These are phyloP conservation scores for Callimorpha dominula DNA, from an alignment of 2,888 invertebrate genomes.

Conservation along the genomic window DNA sequence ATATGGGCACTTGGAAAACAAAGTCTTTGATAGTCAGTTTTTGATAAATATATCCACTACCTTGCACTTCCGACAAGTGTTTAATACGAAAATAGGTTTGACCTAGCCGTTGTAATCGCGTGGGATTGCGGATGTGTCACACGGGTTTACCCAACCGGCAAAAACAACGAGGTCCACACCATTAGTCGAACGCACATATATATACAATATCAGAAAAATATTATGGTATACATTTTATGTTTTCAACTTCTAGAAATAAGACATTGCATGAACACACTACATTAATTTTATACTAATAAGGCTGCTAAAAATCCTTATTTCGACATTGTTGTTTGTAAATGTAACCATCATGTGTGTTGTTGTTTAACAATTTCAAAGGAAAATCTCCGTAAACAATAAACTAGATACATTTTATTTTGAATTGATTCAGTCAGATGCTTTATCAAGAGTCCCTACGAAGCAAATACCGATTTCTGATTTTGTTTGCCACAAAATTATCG, in stretches of 20 bases:
- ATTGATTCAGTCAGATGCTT: background rate
- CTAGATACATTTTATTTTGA: background rate
- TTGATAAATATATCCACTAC: slow-evolving; percentile 38
- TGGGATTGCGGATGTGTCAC: slow-evolving; percentile 76
- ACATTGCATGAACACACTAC: too few relatives aligned
- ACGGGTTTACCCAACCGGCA: slow-evolving; percentile 73
- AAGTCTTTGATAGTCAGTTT: slow-evolving; percentile 41
- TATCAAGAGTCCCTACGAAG: background rate
- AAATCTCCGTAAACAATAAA: too few relatives aligned
- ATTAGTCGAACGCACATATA: slow-evolving; percentile 49
- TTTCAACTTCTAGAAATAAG: background rate
- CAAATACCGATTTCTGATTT: background rate
- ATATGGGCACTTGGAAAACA: slow-evolving; percentile 25
- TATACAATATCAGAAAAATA: slow-evolving; percentile 28
- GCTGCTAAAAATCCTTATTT: too few relatives aligned
- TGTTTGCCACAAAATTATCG: background rate
- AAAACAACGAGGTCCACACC: slow-evolving; percentile 63
- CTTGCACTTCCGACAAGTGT: slow-evolving; percentile 63
- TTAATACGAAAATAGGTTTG: slow-evolving; percentile 74
- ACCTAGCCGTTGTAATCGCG: slow-evolving; percentile 71
- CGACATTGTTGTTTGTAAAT: too few relatives aligned
- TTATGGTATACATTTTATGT: background rate
- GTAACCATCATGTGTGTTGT: too few relatives aligned
- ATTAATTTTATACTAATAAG: too few relatives aligned
- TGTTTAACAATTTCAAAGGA: too few relatives aligned